Conservation (phyloP, 2,888 invertebrate genomes). For the Dasypolia templi region DNA sequence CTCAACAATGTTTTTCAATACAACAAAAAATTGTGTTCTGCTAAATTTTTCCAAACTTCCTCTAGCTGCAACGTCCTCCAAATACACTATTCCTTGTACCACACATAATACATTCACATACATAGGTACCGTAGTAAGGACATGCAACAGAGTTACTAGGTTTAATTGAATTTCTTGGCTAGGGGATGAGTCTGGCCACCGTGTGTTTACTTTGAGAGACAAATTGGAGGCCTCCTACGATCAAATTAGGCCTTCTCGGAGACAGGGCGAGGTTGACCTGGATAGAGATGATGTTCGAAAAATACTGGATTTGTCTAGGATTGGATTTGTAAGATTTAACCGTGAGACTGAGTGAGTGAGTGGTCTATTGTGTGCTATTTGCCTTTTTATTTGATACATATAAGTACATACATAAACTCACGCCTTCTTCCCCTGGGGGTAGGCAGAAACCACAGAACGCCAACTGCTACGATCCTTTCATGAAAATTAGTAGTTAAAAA, state of each 20-base stretch:
- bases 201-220: conserved; percentile 75
- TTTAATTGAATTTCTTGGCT: conserved; percentile 83
- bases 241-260: conserved; percentile 63
- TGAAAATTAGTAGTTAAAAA: no score
- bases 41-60: neutral
- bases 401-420: no score
- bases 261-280: conserved; percentile 40
- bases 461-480: no score
- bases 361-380: no score
- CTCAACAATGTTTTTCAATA: neutral
- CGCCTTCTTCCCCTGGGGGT: no score
- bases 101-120: conserved; percentile 6
- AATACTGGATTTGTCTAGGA: conserved; percentile 20
- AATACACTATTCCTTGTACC: neutral
- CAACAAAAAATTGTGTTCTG: neutral
- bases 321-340: neutral
- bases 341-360: no score
- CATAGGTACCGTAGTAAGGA: conserved; percentile 60
- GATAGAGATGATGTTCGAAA: conserved; percentile 42
- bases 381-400: no score
- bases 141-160: conserved; percentile 77
- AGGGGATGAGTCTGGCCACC: conserved; percentile 73
- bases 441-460: no score
- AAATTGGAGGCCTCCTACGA: conserved; percentile 70
- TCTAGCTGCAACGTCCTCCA: neutral